Conservation (phyloP, 1,140 invertebrate genomes). For the Leptopilina clavipes region DNA sequence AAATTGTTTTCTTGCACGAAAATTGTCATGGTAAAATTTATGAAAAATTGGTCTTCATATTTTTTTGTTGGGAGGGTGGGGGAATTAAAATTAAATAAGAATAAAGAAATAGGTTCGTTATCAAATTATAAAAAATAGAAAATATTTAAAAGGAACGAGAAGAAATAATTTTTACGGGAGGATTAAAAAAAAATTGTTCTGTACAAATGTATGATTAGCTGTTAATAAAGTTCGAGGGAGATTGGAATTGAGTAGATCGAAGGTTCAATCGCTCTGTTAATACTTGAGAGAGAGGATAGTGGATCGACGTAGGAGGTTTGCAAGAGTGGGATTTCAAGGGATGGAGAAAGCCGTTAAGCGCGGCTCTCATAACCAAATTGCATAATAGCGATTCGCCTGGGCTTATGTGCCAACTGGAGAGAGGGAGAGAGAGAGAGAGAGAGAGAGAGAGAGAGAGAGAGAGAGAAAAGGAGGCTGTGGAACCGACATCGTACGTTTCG, state of each 20-base stretch:
- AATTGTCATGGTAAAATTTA: not conserved
- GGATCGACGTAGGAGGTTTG: conserved; percentile 3
- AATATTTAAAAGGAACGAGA: too few species aligned
- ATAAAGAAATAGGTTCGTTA: too few species aligned
- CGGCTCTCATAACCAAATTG: conserved; percentile 59
- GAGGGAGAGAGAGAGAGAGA: conserved; percentile 39
- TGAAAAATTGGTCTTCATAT: too few species aligned
- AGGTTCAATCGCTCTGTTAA: conserved; percentile 18
- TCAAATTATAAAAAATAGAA: too few species aligned
- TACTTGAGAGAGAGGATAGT: not conserved
- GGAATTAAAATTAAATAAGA: too few species aligned
- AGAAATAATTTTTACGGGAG: too few species aligned
- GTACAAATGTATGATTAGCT: not conserved
- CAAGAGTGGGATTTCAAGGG: conserved; percentile 10
- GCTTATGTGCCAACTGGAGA: conserved; percentile 55
- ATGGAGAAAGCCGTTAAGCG: conserved; percentile 53
- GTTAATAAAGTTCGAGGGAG: not conserved
- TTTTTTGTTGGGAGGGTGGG: too few species aligned
- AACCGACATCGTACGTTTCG: conserved; percentile 50
- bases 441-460: conserved; percentile 36
- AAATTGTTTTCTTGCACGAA: not conserved
- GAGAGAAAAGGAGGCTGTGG: not conserved
- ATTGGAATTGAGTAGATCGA: not conserved
- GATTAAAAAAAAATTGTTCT: not conserved
- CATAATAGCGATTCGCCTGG: conserved; percentile 58